Evolutionary conservation across 2,888 invertebrate genomes (phyloP).

Genomic region (Hymenopus coronatus): DNA sequence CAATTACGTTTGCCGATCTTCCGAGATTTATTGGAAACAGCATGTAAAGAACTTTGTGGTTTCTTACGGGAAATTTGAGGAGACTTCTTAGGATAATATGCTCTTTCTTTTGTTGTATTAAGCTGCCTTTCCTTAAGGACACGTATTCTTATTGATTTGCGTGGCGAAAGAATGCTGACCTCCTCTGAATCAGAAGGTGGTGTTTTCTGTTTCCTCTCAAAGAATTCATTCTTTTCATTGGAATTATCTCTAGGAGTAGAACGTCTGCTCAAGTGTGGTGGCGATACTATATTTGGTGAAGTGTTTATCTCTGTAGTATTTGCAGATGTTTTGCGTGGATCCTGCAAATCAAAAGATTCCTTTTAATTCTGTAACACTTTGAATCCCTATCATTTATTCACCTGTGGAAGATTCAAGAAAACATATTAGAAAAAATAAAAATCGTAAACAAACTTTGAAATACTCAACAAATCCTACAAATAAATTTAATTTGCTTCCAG

Average conservation of each 20-base stretch:
- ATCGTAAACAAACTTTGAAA: too few relatives aligned
- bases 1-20: background rate
- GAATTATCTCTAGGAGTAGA: background rate
- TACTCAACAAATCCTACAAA: too few relatives aligned
- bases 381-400: too few relatives aligned
- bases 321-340: background rate
- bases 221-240: background rate
- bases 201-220: background rate
- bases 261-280: background rate
- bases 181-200: background rate
- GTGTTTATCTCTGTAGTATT: background rate
- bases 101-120: background rate
- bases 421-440: too few relatives aligned
- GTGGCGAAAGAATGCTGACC: background rate
- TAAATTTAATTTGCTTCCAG: too few relatives aligned
- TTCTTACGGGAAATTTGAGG: background rate
- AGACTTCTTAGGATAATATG: background rate
- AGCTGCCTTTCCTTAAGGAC: background rate
- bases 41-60: background rate
- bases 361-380: background rate
- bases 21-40: background rate
- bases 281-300: background rate
- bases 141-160: background rate
- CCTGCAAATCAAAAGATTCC: background rate
- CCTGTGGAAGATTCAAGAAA: too few relatives aligned